Percentiles rank a stretch among this genome's conserved stretches.
phyloP scores from a whole-genome alignment of 2,888 invertebrate genomes.

The Ommatoiulus sabulosus region DNA sequence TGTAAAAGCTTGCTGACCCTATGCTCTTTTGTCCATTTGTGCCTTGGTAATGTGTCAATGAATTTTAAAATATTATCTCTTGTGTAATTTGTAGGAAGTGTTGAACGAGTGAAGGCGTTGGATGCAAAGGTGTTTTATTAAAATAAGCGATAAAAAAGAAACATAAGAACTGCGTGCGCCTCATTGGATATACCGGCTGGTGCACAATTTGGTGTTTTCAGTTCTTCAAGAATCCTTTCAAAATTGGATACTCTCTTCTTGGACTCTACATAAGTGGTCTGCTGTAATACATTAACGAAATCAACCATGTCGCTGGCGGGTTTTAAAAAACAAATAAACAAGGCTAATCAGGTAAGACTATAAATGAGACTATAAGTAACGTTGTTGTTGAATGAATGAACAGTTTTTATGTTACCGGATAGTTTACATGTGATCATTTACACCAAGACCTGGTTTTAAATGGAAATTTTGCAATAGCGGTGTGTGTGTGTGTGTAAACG shows the following conservation, averaged over 20 bases:
- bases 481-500: too few relatives aligned
- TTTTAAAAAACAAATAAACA: conserved; percentile 99
- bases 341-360: conserved; percentile 92
- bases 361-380: too few relatives aligned
- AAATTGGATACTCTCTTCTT: background rate
- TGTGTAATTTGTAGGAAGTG: background rate
- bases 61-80: background rate
- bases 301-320: conserved; percentile 96
- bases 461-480: too few relatives aligned
- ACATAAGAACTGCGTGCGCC: background rate
- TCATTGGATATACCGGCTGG: background rate
- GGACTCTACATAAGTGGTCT: background rate
- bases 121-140: background rate
- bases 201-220: background rate
- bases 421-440: too few relatives aligned
- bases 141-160: background rate
- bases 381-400: too few relatives aligned
- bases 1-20: background rate
- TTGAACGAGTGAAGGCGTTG: background rate
- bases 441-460: too few relatives aligned
- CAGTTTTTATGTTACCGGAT: too few relatives aligned
- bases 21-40: background rate
- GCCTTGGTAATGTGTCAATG: background rate
- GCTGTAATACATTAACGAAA: background rate
- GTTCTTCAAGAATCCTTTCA: background rate